Evolutionary conservation across 2,113 vertebrate genomes (phyloP).

Genomic region (Nothobranchius kuhntae): DNA sequence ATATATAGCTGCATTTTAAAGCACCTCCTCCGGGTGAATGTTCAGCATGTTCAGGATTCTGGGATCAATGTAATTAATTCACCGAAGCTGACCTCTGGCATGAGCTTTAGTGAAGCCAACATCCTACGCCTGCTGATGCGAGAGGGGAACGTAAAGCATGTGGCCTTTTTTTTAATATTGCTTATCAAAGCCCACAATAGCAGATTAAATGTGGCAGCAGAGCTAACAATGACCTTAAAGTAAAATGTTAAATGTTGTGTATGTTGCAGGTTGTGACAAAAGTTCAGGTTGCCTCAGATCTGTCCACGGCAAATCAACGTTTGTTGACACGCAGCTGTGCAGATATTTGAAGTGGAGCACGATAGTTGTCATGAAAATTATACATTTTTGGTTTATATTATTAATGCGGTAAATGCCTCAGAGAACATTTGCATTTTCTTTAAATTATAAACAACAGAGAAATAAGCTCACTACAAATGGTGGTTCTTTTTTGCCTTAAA

Average conservation of each 20-base stretch:
- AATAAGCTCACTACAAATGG: too few relatives aligned
- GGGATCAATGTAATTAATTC: slow-evolving; percentile 76
- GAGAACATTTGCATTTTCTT: too few relatives aligned
- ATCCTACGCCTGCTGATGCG: slow-evolving; percentile 56
- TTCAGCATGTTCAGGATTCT: slow-evolving; percentile 73
- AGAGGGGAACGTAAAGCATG: slow-evolving; percentile 52
- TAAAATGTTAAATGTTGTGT: slow-evolving; percentile 26
- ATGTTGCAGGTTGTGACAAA: slow-evolving; percentile 49
- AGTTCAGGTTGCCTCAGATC: slow-evolving; percentile 55
- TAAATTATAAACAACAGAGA: too few relatives aligned
- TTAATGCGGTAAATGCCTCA: too few relatives aligned
- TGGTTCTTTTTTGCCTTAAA: too few relatives aligned
- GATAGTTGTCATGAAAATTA: neutral
- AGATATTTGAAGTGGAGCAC: neutral
- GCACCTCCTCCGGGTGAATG: slow-evolving; percentile 52
- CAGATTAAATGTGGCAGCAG: slow-evolving; percentile 50
- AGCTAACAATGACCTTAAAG: slow-evolving; percentile 50
- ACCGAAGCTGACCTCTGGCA: slow-evolving; percentile 65
- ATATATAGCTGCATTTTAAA: slow-evolving; percentile 35
- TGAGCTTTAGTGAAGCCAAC: slow-evolving; percentile 68
- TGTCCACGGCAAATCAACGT: slow-evolving; percentile 23
- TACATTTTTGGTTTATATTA: neutral
- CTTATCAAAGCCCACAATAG: slow-evolving; percentile 51
- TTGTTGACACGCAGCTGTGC: slow-evolving; percentile 18
- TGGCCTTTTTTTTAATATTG: slow-evolving; percentile 50